These are phyloP conservation scores for Platycnemis pennipes DNA, from an alignment of 2,888 invertebrate genomes.

Conservation along the genomic window DNA sequence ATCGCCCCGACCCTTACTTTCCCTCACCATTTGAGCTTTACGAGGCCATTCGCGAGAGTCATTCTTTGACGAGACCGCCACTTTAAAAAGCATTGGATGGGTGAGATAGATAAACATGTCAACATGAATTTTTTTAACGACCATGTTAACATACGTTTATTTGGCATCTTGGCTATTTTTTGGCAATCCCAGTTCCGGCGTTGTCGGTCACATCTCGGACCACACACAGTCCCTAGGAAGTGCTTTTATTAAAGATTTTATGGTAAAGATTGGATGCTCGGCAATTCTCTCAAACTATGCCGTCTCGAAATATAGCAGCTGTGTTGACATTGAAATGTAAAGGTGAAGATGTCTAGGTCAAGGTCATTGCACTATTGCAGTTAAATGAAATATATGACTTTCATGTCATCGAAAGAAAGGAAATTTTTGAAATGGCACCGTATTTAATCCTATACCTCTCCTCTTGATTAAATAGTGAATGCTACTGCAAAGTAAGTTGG, in stretches of 20 bases:
- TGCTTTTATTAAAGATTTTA: not conserved
- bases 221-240: not conserved
- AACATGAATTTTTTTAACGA: slow-evolving; percentile 48
- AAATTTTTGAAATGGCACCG: too few species aligned
- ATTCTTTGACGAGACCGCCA: slow-evolving; percentile 49
- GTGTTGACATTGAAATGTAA: not conserved
- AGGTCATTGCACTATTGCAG: not conserved
- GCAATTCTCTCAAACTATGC: not conserved
- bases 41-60: slow-evolving; percentile 46
- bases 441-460: too few species aligned
- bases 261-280: not conserved
- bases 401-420: too few species aligned
- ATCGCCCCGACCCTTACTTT: not conserved
- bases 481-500: too few species aligned
- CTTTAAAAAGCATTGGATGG: slow-evolving; percentile 63
- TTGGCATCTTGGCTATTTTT: not conserved
- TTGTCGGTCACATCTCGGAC: slow-evolving; percentile 39
- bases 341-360: not conserved
- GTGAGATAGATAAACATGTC: slow-evolving; percentile 50
- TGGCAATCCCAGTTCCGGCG: not conserved
- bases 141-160: slow-evolving; percentile 55
- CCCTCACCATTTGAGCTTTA: slow-evolving; percentile 44
- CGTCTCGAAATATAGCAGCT: not conserved
- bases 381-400: too few species aligned
- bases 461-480: too few species aligned